Conservation (phyloP, 2,113 vertebrate genomes). For the Takifugu bimaculatus region DNA sequence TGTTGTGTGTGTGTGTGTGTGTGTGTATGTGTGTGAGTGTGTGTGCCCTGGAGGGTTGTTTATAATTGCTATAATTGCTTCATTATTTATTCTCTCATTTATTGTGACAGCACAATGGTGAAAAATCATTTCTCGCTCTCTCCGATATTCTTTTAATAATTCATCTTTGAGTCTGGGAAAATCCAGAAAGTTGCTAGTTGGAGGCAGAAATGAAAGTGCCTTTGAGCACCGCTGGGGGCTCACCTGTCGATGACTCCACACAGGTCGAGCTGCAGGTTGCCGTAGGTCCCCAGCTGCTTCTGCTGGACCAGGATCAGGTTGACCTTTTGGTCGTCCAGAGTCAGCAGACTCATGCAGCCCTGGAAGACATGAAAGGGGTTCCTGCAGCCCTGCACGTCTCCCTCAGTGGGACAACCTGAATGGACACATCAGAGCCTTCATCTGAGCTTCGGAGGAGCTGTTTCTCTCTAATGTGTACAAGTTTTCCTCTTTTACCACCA, state of each 20-base stretch:
- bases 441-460: neutral
- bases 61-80: constrained; percentile 53
- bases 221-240: too few relatives aligned
- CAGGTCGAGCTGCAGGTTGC: constrained; percentile 87
- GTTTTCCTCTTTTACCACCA: constrained; percentile 75
- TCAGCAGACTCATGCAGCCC: constrained; percentile 87
- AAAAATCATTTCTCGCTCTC: constrained; percentile 19
- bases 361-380: constrained; percentile 81
- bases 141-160: neutral
- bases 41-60: constrained; percentile 14
- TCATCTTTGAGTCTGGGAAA: neutral
- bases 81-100: constrained; percentile 48
- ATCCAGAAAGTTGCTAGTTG: too few relatives aligned
- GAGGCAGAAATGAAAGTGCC: too few relatives aligned
- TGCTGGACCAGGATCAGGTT: constrained; percentile 86
- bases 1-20: neutral
- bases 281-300: constrained; percentile 82
- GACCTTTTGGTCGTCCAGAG: constrained; percentile 66
- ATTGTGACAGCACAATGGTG: constrained; percentile 16
- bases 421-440: neutral
- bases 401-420: constrained; percentile 82
- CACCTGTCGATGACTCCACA: constrained; percentile 91
- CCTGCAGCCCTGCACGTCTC: constrained; percentile 72
- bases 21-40: constrained; percentile 9
- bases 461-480: neutral